Evolutionary conservation across 2,888 invertebrate species (phyloP), one percentile per base, ranked within the genome.

Genomic region (Hyalella azteca): DNA sequence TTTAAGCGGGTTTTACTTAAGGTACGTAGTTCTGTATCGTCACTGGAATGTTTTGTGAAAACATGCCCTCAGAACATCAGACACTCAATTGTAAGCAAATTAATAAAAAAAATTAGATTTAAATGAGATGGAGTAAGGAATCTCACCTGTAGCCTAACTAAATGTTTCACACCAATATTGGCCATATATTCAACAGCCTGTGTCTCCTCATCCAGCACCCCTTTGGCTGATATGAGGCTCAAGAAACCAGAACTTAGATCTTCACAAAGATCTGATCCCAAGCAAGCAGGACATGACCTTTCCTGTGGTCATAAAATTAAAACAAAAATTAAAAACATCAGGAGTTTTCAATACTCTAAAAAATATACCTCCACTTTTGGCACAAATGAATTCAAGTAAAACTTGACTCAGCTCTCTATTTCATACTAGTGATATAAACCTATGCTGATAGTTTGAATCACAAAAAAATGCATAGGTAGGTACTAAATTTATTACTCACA

Each of bases 191-290:
- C 66, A 15, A 29, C 36, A 29, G 66, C 66, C 13, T 66, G 32
- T 13, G 66, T 36, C 7, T 32, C 66, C n/a, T 32, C 5, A 7
- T 66, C 29, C 19, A n/a, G 29, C 36, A 36, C 36, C 4, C 66
- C 66, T 3, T 41, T 22, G 22, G 7, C 79, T 15, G 82, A 78
- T n/a, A 78, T 40, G 54, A 82, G 40, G 7, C 60, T 79, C n/a
- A 82, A 54, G 66, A 82, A 82, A 11, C 82, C 82, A 36, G 81
- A 79, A 15, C 66, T 60, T 5, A 82, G 48, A 29, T 82, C 82
- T 39, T 82, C 82, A 79, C 82, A 82, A 15, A 82, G 76, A 66
- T 82, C 80, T 40, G 77, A 54, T 1, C 82, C 82, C 54, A 82
- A 78, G 32, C 82, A 82, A 9, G 79, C 40, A 26, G 82, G 82